These are phyloP conservation scores for Pyrgilauda ruficollis DNA, from an alignment of 2,113 vertebrate genomes.

Conservation along the genomic window DNA sequence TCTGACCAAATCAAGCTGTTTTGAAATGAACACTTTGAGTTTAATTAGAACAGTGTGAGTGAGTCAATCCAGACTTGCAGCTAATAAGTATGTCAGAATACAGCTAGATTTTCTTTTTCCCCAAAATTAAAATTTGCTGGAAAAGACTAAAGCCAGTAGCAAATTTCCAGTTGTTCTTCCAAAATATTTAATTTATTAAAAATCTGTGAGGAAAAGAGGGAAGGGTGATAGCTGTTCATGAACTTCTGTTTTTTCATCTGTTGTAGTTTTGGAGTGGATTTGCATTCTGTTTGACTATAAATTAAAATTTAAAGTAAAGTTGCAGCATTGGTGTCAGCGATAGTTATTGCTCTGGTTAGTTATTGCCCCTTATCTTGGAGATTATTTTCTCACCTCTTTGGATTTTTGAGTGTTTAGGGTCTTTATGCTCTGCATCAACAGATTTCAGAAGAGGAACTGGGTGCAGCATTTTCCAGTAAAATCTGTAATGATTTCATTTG, in stretches of 20 bases:
- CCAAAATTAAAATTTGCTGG: not conserved
- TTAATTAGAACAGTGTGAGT: not conserved
- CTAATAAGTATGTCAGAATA: not conserved
- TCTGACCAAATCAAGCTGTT: not conserved
- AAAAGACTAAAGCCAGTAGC: slow-evolving; percentile 16
- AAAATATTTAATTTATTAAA: slow-evolving; percentile 1
- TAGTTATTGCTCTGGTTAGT: not conserved
- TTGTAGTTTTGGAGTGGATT: not conserved
- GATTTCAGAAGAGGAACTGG: slow-evolving; percentile 32
- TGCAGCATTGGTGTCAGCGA: not conserved
- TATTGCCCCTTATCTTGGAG: not conserved
- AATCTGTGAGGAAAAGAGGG: not conserved
- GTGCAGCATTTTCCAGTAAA: not conserved
- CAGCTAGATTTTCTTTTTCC: not conserved
- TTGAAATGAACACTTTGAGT: not conserved
- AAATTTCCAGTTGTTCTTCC: not conserved
- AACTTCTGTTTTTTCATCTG: not conserved
- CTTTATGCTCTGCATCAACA: slow-evolving; percentile 7
- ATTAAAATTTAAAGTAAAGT: not conserved
- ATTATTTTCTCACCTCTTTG: not conserved
- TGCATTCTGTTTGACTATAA: not conserved
- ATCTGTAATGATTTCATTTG: slow-evolving; percentile 39
- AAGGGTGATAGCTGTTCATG: not conserved
- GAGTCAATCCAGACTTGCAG: not conserved
- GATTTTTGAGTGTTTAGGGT: not conserved